phyloP scores from a whole-genome alignment of 2,888 invertebrate species.

The Ernsta delagoae region DNA sequence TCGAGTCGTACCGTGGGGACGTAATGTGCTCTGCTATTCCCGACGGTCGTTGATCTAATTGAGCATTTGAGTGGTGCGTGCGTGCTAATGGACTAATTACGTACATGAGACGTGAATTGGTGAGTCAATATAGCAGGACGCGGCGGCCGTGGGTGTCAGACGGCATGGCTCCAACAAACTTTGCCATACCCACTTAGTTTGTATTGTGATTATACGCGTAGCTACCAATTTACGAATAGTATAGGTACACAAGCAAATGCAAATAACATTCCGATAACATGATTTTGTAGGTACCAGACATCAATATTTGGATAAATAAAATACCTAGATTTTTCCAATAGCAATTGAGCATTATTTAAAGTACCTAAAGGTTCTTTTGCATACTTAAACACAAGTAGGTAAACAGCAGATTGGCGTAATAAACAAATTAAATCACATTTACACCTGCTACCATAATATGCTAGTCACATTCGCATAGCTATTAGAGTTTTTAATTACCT shows the following conservation, averaged over 20 bases:
- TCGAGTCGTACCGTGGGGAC: constrained; percentile 63
- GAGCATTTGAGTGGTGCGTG: constrained; percentile 82
- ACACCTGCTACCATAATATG: constrained; percentile 26
- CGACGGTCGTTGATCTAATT: constrained; percentile 79
- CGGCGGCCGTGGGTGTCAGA: constrained; percentile 79
- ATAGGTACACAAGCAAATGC: neutral
- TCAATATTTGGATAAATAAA: constrained; percentile 1
- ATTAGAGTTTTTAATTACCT: no score
- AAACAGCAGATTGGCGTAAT: constrained; percentile 27
- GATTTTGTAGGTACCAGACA: neutral
- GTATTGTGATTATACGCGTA: constrained; percentile 38
- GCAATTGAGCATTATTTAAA: constrained; percentile 2
- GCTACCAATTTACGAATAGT: constrained; percentile 17
- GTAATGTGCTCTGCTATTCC: constrained; percentile 70
- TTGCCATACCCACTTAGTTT: constrained; percentile 56
- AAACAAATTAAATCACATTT: constrained; percentile 29
- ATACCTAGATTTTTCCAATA: constrained; percentile 11
- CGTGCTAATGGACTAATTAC: constrained; percentile 83
- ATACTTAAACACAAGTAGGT: constrained; percentile 19
- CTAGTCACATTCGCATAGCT: constrained; percentile 28
- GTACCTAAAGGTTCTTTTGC: constrained; percentile 10
- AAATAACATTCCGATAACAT: neutral
- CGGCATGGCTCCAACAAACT: constrained; percentile 74
- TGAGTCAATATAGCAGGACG: constrained; percentile 78
- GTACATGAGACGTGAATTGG: constrained; percentile 76